Evolutionary conservation across 2,113 vertebrate species (phyloP), one percentile per base, ranked within the genome.

Genomic region (Pipa parva): DNA sequence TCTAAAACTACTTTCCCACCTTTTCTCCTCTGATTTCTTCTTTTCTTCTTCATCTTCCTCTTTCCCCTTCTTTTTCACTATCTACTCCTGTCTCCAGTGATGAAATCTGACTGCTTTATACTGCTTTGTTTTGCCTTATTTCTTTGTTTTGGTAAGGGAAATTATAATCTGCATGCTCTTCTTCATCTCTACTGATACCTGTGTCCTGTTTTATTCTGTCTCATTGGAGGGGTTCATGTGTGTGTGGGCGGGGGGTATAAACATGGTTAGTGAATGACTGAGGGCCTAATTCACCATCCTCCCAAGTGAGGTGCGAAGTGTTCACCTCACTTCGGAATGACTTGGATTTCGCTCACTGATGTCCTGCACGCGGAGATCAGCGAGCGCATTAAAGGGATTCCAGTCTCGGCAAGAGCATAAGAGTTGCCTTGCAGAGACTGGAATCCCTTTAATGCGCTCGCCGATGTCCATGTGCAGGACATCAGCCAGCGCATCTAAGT

Each of bases 121-220:
- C 31, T 36, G 51, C 63, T 64, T 55, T 55, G 51, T 45, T 28
- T 8, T 28, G 24, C 31, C 13, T 56, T 27, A n/a, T 54, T 20
- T 55, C 26, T n/a, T 63, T 21, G 37, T 22, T 15, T 39, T 11
- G 17, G 17, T 33, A 28, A 48, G 63, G 20, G 27, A 22, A 46
- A n/a, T 48, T 57, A 20, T 57, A 31, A 48, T 57, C 33, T 48
- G 52, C 63, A 66, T 66, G 52, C 39, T 10, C 8, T 36, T 21
- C 25, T 58, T 58, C 36, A 29, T 58, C 20, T 36, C 55, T n/a
- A 36, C 28, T 58, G 2, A 22, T 58, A 49, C 46, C 28, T 36
- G n/a, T 18, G 4, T 49, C 11, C n/a, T 62, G 46, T 21, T 17
- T 21, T 21, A 22, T 28, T 28, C 1, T 63, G 11, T 26, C 20